phyloP scores from a whole-genome alignment of 2,888 invertebrate species.

The Erebia ligea region DNA sequence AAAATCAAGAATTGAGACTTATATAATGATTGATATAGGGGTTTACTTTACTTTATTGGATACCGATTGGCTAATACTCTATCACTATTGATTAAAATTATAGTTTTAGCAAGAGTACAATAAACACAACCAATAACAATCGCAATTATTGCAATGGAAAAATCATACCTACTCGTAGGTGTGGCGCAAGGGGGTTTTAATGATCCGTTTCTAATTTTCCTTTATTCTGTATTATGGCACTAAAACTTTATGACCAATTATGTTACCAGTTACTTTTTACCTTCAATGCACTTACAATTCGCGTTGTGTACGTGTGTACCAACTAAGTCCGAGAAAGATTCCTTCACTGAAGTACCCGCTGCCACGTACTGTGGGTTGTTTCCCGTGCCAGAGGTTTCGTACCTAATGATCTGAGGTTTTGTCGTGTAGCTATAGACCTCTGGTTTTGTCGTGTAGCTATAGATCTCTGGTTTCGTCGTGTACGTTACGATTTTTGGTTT shows the following conservation, averaged over 20 bases:
- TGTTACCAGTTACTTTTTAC: constrained; percentile 54
- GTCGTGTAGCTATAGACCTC: constrained; percentile 49
- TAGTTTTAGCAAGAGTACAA: background rate
- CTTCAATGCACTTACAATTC: constrained; percentile 71
- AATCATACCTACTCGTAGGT: background rate
- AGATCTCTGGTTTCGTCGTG: constrained; percentile 57
- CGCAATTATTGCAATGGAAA: background rate
- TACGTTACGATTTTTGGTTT: no score
- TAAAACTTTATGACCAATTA: constrained; percentile 16
- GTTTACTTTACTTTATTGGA: no score
- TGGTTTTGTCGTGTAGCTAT: constrained; percentile 48
- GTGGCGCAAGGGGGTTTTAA: background rate
- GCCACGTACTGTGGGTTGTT: constrained; percentile 70
- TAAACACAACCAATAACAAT: background rate
- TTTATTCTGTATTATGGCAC: constrained; percentile 61
- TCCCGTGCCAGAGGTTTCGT: constrained; percentile 71
- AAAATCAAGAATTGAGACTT: no score
- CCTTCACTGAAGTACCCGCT: constrained; percentile 63
- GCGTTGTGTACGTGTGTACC: constrained; percentile 64
- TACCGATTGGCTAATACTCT: background rate
- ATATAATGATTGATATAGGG: no score
- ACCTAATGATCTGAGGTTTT: constrained; percentile 63
- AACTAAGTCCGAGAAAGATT: constrained; percentile 61
- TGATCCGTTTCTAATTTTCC: background rate
- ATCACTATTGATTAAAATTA: background rate